Evolutionary conservation across 2,113 vertebrate genomes (phyloP), one percentile per base, ranked within the genome.

Genomic region (Myotis davidii): DNA sequence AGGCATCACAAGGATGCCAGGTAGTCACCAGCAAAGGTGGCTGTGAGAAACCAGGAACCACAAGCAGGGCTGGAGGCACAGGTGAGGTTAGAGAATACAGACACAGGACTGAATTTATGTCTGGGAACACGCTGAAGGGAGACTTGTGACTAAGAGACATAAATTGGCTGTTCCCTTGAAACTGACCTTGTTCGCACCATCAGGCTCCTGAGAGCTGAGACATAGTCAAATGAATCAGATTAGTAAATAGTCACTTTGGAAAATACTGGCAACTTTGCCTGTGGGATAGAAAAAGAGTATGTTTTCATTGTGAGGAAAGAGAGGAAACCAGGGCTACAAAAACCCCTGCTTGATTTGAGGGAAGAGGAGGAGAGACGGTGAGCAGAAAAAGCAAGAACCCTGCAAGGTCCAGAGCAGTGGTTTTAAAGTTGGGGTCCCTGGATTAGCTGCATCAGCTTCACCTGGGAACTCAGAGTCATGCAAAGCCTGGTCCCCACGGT

Each of bases 201-300:
- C 6, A 50, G 48, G 39, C 59, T 50, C 84, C 42, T 20, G 20
- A 83, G 69, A n/a, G 39, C 81, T 72, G 61, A 81, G 37, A 69
- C 54, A 64, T 34, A 84, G 48, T 83, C 17, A 85, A 16, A 87
- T 20, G 17, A 79, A 90, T 79, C 81, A 84, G 93, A 92, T 94
- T 81, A 96, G 50, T 76, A 91, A 74, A 88, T 1, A 72, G 69
- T 79, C 50, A 52, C 65, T 64, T 91, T 64, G 69, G 42, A 85
- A 92, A 93, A 7, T 42, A 12, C 65, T 92, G 45, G 32, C 45
- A 42, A 59, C 1, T 70, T 92, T 65, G 42, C 76, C 32, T 39
- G 5, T 90, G 70, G 70, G 48, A 74, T 90, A 61, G 73, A 56
- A 69, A 94, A 56, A 34, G 54, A 82, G 45, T 50, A 9, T 52